These are phyloP conservation scores for Eristalis pertinax DNA, from an alignment of 2,888 invertebrate species.

Conservation along the genomic window DNA sequence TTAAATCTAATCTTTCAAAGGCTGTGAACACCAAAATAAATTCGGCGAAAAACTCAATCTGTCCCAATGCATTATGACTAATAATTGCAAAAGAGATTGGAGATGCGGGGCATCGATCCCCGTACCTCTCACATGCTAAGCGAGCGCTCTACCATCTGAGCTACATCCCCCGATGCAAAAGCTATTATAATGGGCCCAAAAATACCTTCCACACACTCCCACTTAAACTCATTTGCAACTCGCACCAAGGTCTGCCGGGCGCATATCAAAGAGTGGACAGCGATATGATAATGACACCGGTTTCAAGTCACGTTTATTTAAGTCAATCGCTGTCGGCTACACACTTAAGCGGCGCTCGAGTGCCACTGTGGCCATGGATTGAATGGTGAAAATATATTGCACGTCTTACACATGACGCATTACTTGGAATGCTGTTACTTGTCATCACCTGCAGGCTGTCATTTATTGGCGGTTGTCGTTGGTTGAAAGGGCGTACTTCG, in stretches of 20 bases:
- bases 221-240: neutral
- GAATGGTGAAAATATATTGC: no score
- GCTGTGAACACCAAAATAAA: neutral
- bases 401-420: no score
- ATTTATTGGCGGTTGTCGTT: no score
- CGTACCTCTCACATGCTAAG: slow-evolving; percentile 82
- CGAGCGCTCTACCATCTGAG: slow-evolving; percentile 82
- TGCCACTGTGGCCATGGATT: no score
- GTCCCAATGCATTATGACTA: no score
- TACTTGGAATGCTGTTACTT: no score
- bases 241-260: neutral
- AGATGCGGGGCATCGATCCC: slow-evolving; percentile 82
- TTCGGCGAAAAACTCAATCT: no score
- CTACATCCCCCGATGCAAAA: slow-evolving; percentile 79
- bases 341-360: neutral
- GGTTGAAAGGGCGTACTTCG: no score
- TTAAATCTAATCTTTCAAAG: no score
- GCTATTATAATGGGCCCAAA: neutral
- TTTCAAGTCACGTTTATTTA: neutral
- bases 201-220: neutral
- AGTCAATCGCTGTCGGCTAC: neutral
- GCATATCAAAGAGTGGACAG: neutral
- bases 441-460: no score
- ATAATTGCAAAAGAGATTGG: slow-evolving; percentile 69
- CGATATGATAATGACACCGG: neutral